Percentiles rank a stretch among this genome's conserved stretches.
These are phyloP conservation scores for Vanessa atalanta DNA, from an alignment of 1,140 invertebrate species.

Conservation along the genomic window DNA sequence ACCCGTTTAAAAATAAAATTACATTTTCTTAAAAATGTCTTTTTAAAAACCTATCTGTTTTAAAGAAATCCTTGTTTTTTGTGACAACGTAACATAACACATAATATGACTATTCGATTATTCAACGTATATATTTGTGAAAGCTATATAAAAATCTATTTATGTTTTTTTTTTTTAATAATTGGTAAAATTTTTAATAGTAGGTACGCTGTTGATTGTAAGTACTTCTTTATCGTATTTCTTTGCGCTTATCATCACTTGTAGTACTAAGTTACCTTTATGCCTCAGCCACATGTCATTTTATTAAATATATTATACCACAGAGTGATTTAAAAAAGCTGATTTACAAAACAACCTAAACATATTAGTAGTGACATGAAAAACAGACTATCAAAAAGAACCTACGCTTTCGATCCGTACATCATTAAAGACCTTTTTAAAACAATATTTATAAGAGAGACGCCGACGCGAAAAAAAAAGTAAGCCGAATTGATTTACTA, in stretches of 20 bases:
- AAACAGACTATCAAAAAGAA: slow-evolving; percentile 22
- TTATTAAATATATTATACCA: too few species aligned
- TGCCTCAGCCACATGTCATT: too few species aligned
- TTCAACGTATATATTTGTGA: too few species aligned
- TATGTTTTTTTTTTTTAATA: too few species aligned
- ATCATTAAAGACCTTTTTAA: slow-evolving; percentile 66
- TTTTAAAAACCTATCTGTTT: slow-evolving; percentile 13
- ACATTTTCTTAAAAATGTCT: slow-evolving; percentile 26
- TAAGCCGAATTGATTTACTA: slow-evolving; percentile 67
- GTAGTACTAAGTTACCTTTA: too few species aligned
- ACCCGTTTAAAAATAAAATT: slow-evolving; percentile 46
- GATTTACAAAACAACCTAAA: slow-evolving; percentile 1
- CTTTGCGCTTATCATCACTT: too few species aligned
- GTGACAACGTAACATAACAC: too few species aligned
- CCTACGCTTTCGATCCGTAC: slow-evolving; percentile 29
- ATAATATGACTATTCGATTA: too few species aligned
- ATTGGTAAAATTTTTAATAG: too few species aligned
- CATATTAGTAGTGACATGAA: slow-evolving; percentile 11
- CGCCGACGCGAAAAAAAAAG: slow-evolving; percentile 48
- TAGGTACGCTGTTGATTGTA: too few species aligned
- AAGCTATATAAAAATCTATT: too few species aligned
- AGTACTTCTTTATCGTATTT: too few species aligned
- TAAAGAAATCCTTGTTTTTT: background rate
- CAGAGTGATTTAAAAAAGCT: background rate
- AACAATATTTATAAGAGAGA: slow-evolving; percentile 57